Evolutionary conservation across 2,797 vertebrate species (phyloP).

Genomic region (Cetoscarus ocellatus): DNA sequence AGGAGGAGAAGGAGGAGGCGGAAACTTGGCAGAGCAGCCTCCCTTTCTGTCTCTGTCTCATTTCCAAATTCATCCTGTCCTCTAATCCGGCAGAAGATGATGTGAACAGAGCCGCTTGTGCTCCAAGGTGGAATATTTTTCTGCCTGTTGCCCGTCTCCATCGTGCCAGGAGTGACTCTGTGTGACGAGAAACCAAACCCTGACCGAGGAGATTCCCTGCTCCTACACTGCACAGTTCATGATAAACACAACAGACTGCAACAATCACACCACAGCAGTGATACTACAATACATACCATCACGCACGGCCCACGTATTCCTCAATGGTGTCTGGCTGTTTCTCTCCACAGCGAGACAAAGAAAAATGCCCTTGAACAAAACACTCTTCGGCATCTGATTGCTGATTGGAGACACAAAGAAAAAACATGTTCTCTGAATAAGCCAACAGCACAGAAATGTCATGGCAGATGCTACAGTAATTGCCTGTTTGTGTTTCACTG

Average conservation of each 20-base stretch:
- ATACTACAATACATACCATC: neutral
- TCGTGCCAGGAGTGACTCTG: conserved; percentile 40
- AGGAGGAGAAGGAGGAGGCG: conserved; percentile 18
- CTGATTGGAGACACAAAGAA: conserved; percentile 40
- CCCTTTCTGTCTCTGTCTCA: conserved; percentile 13
- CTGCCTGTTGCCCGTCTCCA: conserved; percentile 33
- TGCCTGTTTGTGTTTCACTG: conserved; percentile 64
- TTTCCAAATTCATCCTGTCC: conserved; percentile 65
- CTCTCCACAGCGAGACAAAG: neutral
- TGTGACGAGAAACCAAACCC: conserved; percentile 48
- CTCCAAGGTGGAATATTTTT: conserved; percentile 62
- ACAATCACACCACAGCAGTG: conserved; percentile 18
- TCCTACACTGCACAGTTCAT: conserved; percentile 22
- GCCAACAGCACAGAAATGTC: conserved; percentile 62
- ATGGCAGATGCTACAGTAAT: conserved; percentile 66
- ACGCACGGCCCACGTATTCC: conserved; percentile 18
- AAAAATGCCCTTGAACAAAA: conserved; percentile 17
- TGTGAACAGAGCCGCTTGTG: conserved; percentile 51
- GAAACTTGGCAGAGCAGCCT: conserved; percentile 55
- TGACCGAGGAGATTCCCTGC: conserved; percentile 39
- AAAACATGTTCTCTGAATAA: conserved; percentile 47
- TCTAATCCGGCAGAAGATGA: conserved; percentile 60
- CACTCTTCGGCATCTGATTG: conserved; percentile 25
- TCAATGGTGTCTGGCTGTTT: conserved; percentile 8
- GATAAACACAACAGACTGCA: conserved; percentile 22